Conservation (phyloP, 2,113 vertebrate genomes). For the Pachycephala philippinensis region DNA sequence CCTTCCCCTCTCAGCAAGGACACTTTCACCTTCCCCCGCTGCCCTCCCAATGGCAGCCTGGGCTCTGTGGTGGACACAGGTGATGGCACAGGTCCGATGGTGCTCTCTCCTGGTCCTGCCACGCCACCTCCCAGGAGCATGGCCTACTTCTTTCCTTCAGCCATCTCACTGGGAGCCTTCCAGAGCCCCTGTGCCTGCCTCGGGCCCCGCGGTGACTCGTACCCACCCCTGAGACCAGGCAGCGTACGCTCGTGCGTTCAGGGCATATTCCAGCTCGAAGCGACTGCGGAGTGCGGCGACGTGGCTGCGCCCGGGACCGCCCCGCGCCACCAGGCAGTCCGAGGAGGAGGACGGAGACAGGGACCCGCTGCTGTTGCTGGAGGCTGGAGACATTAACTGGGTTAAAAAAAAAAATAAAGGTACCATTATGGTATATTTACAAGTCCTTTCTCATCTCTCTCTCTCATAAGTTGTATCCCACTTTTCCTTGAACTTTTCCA, state of each 20-base stretch:
- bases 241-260: conserved; percentile 79
- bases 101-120: neutral
- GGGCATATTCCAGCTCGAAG: conserved; percentile 87
- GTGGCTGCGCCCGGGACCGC: conserved; percentile 84
- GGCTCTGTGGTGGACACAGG: neutral
- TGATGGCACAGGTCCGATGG: accelerated
- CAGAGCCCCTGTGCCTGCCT: too few species aligned
- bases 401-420: too few species aligned
- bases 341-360: conserved; percentile 89
- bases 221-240: conserved; percentile 81
- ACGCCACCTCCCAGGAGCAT: neutral
- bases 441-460: neutral
- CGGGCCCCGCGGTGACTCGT: accelerated
- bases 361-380: conserved; percentile 93
- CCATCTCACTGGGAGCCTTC: accelerated
- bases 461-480: accelerated
- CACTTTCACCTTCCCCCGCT: neutral
- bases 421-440: neutral
- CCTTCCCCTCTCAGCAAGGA: neutral
- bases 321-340: conserved; percentile 79
- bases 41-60: neutral
- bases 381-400: conserved; percentile 92
- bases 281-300: conserved; percentile 85
- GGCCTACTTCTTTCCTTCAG: neutral
- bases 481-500: neutral